Percentiles rank a stretch among this genome's conserved stretches.
Evolutionary conservation across 2,113 vertebrate genomes (phyloP).

Genomic region (Dinomys branickii): DNA sequence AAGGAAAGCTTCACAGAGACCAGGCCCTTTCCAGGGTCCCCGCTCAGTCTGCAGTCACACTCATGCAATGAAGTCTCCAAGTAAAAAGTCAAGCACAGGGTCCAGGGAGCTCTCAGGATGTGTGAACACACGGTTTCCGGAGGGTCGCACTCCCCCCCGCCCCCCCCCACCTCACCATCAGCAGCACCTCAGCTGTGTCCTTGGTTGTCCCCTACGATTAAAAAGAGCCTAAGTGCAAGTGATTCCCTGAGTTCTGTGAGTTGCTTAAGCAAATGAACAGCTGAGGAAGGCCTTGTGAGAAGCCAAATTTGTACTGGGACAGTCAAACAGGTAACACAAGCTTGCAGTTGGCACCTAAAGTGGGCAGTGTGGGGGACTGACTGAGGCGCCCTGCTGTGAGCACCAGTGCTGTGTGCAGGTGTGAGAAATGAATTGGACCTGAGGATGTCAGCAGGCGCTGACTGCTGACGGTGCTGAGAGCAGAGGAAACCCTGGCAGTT

Average conservation of each 20-base stretch:
- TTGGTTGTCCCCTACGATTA: neutral
- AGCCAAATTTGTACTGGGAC: neutral
- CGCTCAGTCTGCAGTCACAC: neutral
- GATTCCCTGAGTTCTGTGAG: neutral
- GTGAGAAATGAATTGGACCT: neutral
- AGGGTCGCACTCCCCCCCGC: neutral
- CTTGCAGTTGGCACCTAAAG: neutral
- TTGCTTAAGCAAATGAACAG: neutral
- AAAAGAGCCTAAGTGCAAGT: neutral
- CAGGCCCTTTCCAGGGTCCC: too few relatives aligned
- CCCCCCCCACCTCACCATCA: too few relatives aligned
- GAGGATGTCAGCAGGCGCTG: neutral
- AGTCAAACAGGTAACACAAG: neutral
- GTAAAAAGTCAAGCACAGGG: neutral
- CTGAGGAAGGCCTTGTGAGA: neutral
- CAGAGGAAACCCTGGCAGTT: too few relatives aligned
- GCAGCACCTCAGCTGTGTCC: neutral
- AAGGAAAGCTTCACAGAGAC: too few relatives aligned
- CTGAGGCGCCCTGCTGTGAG: neutral
- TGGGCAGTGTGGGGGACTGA: neutral
- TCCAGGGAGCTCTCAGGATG: neutral
- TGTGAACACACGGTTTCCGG: neutral
- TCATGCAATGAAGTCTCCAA: neutral
- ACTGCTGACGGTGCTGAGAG: too few relatives aligned
- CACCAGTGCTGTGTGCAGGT: neutral